A percentile compares a stretch with the other conserved stretches of the same genome.
phyloP scores from a whole-genome alignment of 2,797 vertebrate genomes.

The Coreius guichenoti region DNA sequence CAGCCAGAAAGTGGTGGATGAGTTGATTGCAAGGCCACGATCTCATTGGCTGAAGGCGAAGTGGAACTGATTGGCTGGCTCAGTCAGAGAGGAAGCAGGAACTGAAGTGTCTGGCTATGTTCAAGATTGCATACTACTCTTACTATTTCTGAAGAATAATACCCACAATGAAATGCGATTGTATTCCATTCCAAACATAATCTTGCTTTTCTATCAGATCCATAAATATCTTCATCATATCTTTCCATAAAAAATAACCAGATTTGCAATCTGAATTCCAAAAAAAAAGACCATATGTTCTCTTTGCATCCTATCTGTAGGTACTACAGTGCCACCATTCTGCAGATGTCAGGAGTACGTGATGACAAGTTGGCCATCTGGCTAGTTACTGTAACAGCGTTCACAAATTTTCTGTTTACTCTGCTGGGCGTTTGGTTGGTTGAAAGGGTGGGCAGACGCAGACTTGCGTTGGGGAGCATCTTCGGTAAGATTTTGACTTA shows the following conservation, averaged over 20 bases:
- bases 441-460: slow-evolving; percentile 92
- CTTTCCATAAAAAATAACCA: too few species aligned
- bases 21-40: slow-evolving; percentile 50
- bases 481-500: slow-evolving; percentile 76
- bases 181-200: too few species aligned
- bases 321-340: slow-evolving; percentile 99
- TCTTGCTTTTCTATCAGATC: too few species aligned
- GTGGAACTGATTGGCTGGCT: slow-evolving; percentile 53
- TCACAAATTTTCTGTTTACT: slow-evolving; percentile 97
- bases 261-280: too few species aligned
- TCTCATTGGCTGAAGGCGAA: slow-evolving; percentile 48
- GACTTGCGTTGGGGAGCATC: slow-evolving; percentile 90
- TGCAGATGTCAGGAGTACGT: slow-evolving; percentile 97
- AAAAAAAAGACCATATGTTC: neutral
- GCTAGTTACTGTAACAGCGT: slow-evolving; percentile 90
- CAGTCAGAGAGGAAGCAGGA: slow-evolving; percentile 35
- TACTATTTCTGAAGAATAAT: neutral
- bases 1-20: slow-evolving; percentile 7
- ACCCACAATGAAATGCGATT: neutral
- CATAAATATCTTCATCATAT: too few species aligned
- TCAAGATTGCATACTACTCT: neutral
- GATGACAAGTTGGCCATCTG: slow-evolving; percentile 94
- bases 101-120: neutral
- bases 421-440: slow-evolving; percentile 96
- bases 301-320: slow-evolving; percentile 69